Base-by-base conservation (phyloP, 2,797 vertebrate species). In the Glyptemys insculpta region DNA sequence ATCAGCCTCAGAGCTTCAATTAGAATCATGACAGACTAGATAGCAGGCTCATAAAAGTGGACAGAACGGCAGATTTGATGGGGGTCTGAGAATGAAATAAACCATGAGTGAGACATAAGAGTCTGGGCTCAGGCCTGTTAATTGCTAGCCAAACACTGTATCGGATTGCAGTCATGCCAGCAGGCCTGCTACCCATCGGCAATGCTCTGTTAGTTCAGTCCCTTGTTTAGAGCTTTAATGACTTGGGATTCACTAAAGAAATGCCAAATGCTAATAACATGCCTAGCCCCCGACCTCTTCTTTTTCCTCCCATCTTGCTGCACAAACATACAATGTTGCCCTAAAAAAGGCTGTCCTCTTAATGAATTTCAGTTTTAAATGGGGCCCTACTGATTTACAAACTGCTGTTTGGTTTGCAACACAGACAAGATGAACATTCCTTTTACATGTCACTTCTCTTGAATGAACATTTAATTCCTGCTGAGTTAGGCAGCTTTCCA, bases 171-270 rank as follows among this genome's bases (percentile, higher is more conserved):
- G 47, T 41, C 37, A 16, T 47, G 41, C 25, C 54, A 65, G 59
- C 52, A 65, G 54, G 29, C 82, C 6, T 65, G 76, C 65, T 59
- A 62, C 37, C 44, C 16, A 6, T 37, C 14, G 12, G 29, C 85
- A 57, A 54, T 8, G 18, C 79, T 78, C 74, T 37, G n/a, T 98
- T 95, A 99, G 98, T 98, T 99, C 98, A 97, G 98, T 74, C 85
- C 23, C 44, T 84, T 29, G 10, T 49, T 59, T 53, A 10, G 81
- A 84, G 44, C 8, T 78, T 4, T n/a, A 78, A 68, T 21, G 16
- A 23, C n/a, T 85, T 68, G 25, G 34, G 74, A 47, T 78, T 80
- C 25, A 12, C 44, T 57, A 53, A 50, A 86, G 31, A 6, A 15
- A 14, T 53, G 54, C 31, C 49, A 56, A 41, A 47, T 10, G 10